Evolutionary conservation across 2,797 vertebrate genomes (phyloP).

Genomic region (Phaenicophaeus curvirostris): DNA sequence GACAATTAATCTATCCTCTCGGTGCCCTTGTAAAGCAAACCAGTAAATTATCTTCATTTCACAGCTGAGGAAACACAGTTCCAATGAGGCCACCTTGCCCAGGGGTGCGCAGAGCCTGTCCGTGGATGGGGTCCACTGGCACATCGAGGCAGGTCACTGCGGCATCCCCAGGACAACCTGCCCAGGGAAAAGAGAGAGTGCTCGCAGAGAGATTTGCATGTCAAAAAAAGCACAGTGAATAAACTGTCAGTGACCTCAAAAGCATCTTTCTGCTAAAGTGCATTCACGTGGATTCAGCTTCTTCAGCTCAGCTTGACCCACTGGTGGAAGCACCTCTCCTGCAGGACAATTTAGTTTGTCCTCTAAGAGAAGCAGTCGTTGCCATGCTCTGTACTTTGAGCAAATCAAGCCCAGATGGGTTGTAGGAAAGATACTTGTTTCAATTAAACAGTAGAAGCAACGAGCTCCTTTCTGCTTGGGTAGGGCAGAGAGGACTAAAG

Average conservation of each 20-base stretch:
- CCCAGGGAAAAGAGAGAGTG: neutral
- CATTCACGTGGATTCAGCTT: neutral
- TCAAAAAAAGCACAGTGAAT: neutral
- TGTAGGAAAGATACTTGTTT: neutral
- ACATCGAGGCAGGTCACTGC: neutral
- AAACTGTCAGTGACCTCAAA: neutral
- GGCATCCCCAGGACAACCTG: neutral
- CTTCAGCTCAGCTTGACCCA: neutral
- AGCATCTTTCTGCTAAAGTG: slow-evolving; percentile 11
- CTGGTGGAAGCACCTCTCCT: neutral
- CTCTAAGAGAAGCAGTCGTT: neutral
- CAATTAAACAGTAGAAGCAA: neutral
- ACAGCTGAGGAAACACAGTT: neutral
- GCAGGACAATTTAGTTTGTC: accelerated
- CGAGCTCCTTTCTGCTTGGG: neutral
- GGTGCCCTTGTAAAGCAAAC: neutral
- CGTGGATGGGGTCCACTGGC: accelerated
- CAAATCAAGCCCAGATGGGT: neutral
- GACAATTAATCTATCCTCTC: neutral
- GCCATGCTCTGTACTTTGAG: accelerated
- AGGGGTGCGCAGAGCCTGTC: accelerated
- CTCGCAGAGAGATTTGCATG: neutral
- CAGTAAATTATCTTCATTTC: slow-evolving; percentile 12
- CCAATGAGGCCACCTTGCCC: neutral
- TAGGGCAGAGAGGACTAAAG: neutral